These are phyloP conservation scores for Mus minutoides DNA, from an alignment of 2,797 vertebrate species.

Conservation along the genomic window DNA sequence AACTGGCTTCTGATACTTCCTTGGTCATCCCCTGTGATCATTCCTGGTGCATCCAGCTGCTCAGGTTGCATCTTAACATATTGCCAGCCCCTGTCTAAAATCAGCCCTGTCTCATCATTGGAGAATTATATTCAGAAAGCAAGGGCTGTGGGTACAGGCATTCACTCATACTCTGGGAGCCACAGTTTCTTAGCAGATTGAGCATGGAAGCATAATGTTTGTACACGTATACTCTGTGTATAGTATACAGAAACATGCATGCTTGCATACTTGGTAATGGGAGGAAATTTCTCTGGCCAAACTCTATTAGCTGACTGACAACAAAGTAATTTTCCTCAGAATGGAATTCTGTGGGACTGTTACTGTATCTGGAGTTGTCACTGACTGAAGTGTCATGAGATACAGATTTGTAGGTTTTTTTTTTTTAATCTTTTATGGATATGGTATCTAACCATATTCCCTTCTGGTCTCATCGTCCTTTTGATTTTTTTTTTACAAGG, in stretches of 20 bases:
- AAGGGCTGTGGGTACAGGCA: not conserved
- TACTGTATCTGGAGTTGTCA: not conserved
- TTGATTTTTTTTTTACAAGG: not conserved
- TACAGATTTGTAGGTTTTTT: not conserved
- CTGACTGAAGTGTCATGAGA: too few relatives aligned
- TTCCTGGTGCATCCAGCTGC: not conserved
- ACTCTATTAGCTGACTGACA: not conserved
- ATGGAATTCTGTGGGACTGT: too few relatives aligned
- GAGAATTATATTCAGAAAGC: not conserved
- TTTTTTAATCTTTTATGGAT: not conserved
- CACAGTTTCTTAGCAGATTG: not conserved
- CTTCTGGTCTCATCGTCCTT: not conserved
- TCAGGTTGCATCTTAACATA: not conserved
- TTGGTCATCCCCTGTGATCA: not conserved
- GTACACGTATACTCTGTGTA: too few relatives aligned
- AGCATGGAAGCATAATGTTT: not conserved
- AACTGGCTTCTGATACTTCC: not conserved
- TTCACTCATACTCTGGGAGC: not conserved
- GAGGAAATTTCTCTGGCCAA: not conserved
- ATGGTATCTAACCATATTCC: not conserved
- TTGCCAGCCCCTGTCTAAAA: not conserved
- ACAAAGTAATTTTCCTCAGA: not conserved
- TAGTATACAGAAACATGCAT: not conserved
- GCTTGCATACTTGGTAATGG: not conserved
- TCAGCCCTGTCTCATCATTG: not conserved